Evolutionary conservation across 1,140 invertebrate genomes (phyloP).

Genomic region (Protaetia brevitarsis): DNA sequence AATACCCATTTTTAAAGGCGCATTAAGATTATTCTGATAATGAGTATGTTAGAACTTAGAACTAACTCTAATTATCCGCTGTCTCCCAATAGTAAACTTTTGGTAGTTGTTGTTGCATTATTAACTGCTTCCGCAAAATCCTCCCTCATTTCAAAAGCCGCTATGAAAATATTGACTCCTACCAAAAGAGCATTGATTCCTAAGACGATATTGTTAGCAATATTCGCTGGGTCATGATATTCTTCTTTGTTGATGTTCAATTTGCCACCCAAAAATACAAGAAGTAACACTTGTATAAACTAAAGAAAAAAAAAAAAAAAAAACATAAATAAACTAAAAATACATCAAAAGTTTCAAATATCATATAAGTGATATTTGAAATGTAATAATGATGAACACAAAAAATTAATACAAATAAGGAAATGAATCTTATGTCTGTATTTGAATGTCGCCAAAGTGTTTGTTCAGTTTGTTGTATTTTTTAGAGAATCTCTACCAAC

Average conservation of each 20-base stretch:
- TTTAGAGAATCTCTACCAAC: slow-evolving; percentile 26
- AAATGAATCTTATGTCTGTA: not conserved
- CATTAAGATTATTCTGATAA: too few relatives aligned
- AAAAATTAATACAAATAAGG: slow-evolving; percentile 27
- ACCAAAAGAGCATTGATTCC: slow-evolving; percentile 59
- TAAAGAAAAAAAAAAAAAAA: slow-evolving; percentile 44
- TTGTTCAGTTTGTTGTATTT: too few relatives aligned
- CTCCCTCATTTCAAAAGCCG: slow-evolving; percentile 55
- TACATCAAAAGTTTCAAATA: slow-evolving; percentile 42
- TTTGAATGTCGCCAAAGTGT: too few relatives aligned
- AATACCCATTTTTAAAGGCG: too few relatives aligned
- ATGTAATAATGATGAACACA: slow-evolving; percentile 31
- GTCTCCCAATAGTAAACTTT: too few relatives aligned
- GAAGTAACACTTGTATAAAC: slow-evolving; percentile 60
- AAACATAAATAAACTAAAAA: slow-evolving; percentile 46
- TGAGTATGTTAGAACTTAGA: too few relatives aligned
- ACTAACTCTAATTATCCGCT: too few relatives aligned
- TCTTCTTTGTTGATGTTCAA: slow-evolving; percentile 62
- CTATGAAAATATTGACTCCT: slow-evolving; percentile 59
- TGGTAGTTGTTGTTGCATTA: too few relatives aligned
- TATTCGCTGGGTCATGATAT: slow-evolving; percentile 58
- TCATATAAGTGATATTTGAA: slow-evolving; percentile 13
- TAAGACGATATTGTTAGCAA: slow-evolving; percentile 60
- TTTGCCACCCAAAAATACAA: slow-evolving; percentile 57
- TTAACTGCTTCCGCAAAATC: not conserved